Base-by-base conservation (phyloP, 2,113 vertebrate genomes). In the Ahaetulla prasina region DNA sequence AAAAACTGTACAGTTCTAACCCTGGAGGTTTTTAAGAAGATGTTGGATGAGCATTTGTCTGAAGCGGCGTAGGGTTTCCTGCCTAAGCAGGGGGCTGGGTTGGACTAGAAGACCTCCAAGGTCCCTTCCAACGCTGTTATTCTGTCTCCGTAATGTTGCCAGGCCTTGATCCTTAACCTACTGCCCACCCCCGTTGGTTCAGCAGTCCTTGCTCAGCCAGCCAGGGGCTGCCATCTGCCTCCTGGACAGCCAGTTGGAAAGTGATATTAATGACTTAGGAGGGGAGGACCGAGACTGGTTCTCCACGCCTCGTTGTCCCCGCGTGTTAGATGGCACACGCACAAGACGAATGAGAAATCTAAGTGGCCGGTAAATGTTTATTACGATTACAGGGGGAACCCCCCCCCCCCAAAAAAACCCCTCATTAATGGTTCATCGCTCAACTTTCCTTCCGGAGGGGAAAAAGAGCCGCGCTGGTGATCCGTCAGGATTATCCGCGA, bases 351-450 rank as follows among this genome's bases (percentile, higher is more conserved):
- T 10, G 18, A 50, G 85, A 45, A 90, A 91, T 89, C 47, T 39
- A 89, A 85, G 86, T 47, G 35, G 92, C 57, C 55, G 18, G 91
- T 57, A 91, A 89, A 90, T 93, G 95, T 96, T 93, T 93, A 94
- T 96, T 93, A 93, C 93, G 91, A 95, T 96, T 95, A 95, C 63
- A 60, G 25, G 80, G 80, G 84, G 49, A 80, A 85, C 84, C 92
- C 85, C 53, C 91, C 60, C 92, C 85, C 53, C 91, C 54, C 5
- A 49, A 63, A 86, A n/a, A 20, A 20, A 5, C 4, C 3, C 0
- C 18, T 49, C 49, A 87, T 89, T 68, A 63, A 8, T 6, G 27
- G 87, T 43, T 85, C 30, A 8, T 12, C 45, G 47, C 87, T 43
- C 54, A 54, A 55, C 10, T 23, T 54, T n/a, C 30, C 54, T 50